Base-by-base conservation (phyloP, 2,797 vertebrate genomes). In the Protonibea diacanthus region DNA sequence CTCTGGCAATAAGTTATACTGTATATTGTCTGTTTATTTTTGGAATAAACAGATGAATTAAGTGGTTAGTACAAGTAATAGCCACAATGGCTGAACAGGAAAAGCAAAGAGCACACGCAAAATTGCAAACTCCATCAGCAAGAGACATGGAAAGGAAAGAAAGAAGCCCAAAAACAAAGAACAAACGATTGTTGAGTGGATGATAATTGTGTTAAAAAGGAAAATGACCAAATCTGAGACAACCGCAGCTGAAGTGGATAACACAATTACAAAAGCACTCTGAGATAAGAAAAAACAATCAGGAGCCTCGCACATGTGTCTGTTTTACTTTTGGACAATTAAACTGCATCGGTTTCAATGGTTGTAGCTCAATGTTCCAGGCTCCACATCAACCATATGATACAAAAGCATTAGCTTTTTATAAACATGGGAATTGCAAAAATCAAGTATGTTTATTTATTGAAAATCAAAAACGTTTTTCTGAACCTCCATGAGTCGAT, bases 1-100 rank as follows among this genome's bases (percentile, higher is more conserved):
- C 21, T 25, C 44, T 68, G 45, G 62, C 45, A 63, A 6, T 21
- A 23, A 51, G n/a, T 66, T 55, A 6, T 40, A n/a, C 15, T 38
- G 4, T 52, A 21, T 21, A 38, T 68, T 63, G 58, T 29, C 10
- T 48, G 49, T 68, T 74, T 69, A 55, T 38, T 44, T 60, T 20
- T 62, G 29, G 52, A 68, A 51, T 15, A 47, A 82, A 68, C 20
- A 65, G 9, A 25, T 69, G 25, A 51, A 69, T 20, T 25, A 67
- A 23, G 51, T 25, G n/a, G 21, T 61, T 44, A 33, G 15, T 17
- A 20, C 15, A 45, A 27, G 51, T 52, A 69, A 64, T 33, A 44
- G 1, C 21, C 49, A 63, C 42, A 42, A 33, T 12, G 40, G 17
- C 21, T 38, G 21, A 25, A 38, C 3, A 38, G 55, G 27, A 52